Conservation (phyloP, 2,797 vertebrate genomes). For the Silurus aristotelis region DNA sequence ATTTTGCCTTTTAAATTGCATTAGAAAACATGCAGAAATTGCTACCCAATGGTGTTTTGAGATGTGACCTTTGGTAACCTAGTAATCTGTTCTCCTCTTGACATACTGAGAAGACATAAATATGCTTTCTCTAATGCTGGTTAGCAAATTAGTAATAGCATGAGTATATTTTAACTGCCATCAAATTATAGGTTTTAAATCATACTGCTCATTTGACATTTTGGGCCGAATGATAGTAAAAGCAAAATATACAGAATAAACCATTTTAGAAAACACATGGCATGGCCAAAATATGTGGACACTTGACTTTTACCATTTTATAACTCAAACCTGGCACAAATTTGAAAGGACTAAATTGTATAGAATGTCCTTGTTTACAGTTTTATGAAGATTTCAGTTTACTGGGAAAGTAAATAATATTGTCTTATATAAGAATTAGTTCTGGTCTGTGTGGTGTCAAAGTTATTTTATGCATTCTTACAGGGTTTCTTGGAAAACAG, state of each 20-base stretch:
- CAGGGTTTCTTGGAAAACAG: slow-evolving; percentile 54
- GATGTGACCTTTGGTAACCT: not conserved
- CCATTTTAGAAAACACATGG: not conserved
- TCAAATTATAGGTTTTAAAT: not conserved
- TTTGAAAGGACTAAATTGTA: not conserved
- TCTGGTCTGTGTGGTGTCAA: not conserved
- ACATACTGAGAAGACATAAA: not conserved
- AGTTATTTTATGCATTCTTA: not conserved
- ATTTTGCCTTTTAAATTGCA: not conserved
- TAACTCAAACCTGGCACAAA: not conserved
- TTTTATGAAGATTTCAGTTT: not conserved
- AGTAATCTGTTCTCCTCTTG: not conserved
- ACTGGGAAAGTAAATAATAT: not conserved
- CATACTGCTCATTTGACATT: not conserved
- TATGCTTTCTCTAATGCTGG: not conserved
- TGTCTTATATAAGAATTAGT: not conserved
- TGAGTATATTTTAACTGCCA: not conserved
- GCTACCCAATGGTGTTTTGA: not conserved
- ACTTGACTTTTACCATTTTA: not conserved
- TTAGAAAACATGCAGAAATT: not conserved
- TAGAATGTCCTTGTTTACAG: not conserved
- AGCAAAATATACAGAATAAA: not conserved
- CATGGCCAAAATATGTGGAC: not conserved
- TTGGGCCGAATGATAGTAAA: not conserved
- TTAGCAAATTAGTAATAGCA: not conserved